Conservation (phyloP, 2,113 vertebrate species). For the Syngnathus typhle region DNA sequence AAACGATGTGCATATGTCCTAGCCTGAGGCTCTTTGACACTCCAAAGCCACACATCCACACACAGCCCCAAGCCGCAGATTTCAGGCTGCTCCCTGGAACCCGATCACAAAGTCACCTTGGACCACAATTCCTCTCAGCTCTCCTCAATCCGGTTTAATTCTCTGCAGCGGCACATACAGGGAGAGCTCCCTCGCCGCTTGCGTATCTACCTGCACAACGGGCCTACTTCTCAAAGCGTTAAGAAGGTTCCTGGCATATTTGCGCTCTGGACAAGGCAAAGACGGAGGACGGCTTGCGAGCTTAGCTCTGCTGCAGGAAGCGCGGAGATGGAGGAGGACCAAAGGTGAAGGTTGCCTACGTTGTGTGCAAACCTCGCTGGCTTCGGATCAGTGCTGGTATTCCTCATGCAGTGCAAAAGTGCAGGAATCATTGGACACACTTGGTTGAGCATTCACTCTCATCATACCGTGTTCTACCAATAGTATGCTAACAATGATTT, state of each 20-base stretch:
- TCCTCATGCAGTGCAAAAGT: neutral
- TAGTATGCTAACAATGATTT: neutral
- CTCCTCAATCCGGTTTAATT: conserved; percentile 71
- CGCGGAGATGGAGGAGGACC: conserved; percentile 14
- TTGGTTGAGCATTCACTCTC: neutral
- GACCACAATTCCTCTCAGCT: conserved; percentile 64
- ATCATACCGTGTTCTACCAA: neutral
- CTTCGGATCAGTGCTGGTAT: neutral
- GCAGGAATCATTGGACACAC: neutral
- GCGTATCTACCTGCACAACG: conserved; percentile 54
- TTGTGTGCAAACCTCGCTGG: conserved; percentile 19
- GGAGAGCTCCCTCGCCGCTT: conserved; percentile 35
- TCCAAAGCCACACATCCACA: conserved; percentile 26
- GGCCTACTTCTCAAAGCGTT: conserved; percentile 44
- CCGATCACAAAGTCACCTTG: conserved; percentile 78
- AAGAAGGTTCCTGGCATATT: conserved; percentile 34
- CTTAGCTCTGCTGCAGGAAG: conserved; percentile 22
- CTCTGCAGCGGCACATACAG: conserved; percentile 53
- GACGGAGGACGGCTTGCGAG: conserved; percentile 12
- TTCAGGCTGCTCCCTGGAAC: conserved; percentile 71
- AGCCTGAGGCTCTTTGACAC: conserved; percentile 23
- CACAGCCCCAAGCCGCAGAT: conserved; percentile 67
- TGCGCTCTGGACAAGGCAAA: conserved; percentile 16
- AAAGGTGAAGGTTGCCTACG: conserved; percentile 13
- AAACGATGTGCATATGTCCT: conserved; percentile 33